Evolutionary conservation across 35 echinoderm and acorn worm species (phyloP).

Genomic region (Heliocidaris erythrogramma): DNA sequence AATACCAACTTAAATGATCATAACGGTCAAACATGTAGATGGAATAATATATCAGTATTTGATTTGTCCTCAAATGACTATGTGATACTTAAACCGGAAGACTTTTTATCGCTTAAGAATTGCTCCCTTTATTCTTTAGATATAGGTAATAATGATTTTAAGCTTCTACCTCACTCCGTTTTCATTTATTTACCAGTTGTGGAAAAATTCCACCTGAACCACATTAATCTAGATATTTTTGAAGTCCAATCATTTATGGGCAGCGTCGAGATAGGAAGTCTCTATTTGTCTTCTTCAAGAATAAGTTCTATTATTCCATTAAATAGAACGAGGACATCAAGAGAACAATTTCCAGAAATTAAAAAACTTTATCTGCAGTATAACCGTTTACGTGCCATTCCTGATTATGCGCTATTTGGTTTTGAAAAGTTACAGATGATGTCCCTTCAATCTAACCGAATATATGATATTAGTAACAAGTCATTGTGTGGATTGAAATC

Average conservation of each 20-base stretch:
- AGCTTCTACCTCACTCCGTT: not conserved
- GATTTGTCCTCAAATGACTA: not conserved
- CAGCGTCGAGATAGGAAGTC: not conserved
- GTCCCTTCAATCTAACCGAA: not conserved
- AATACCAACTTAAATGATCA: not conserved
- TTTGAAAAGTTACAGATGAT: not conserved
- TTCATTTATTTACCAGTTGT: not conserved
- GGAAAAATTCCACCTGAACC: not conserved
- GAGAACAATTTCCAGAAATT: not conserved
- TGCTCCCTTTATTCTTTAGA: not conserved
- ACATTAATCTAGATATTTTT: not conserved
- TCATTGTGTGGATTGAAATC: constrained; percentile 5
- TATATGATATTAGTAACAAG: not conserved
- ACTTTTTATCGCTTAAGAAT: not conserved
- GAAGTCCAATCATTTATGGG: not conserved
- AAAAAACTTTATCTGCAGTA: not conserved
- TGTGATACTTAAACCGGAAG: not conserved
- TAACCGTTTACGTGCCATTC: not conserved
- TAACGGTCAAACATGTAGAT: not conserved
- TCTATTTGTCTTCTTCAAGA: not conserved
- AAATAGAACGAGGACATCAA: not conserved
- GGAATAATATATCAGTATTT: not conserved
- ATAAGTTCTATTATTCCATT: not conserved
- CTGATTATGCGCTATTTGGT: not conserved
- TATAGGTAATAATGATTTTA: not conserved